Conservation (phyloP, 2,888 invertebrate species). For the Lymantria monacha region DNA sequence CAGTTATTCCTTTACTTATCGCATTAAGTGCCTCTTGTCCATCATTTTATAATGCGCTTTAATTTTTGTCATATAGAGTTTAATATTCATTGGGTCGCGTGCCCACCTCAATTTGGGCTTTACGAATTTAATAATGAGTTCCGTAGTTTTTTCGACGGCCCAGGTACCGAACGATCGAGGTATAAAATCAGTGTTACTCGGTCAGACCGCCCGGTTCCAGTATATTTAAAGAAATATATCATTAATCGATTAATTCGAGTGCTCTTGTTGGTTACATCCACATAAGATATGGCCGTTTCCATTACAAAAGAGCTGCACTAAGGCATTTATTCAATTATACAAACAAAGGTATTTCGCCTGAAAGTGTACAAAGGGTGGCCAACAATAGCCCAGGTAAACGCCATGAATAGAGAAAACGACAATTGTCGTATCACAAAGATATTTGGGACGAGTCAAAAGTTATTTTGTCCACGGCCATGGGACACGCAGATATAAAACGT, state of each 20-base stretch:
- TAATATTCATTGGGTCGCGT: slow-evolving; percentile 50
- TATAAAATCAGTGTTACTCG: slow-evolving; percentile 34
- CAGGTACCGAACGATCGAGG: slow-evolving; percentile 56
- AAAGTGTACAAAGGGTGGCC: slow-evolving; percentile 65
- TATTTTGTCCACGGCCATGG: slow-evolving; percentile 59
- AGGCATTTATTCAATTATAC: slow-evolving; percentile 79
- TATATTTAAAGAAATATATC: slow-evolving; percentile 28
- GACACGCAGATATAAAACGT: slow-evolving; percentile 49
- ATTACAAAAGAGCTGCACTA: slow-evolving; percentile 54
- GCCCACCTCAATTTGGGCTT: slow-evolving; percentile 30
- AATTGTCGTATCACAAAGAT: slow-evolving; percentile 64
- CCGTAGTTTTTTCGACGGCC: slow-evolving; percentile 54
- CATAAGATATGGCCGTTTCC: slow-evolving; percentile 31
- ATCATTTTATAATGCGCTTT: slow-evolving; percentile 58
- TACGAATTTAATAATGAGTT: slow-evolving; percentile 61
- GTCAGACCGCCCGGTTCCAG: slow-evolving; percentile 29
- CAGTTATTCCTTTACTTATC: slow-evolving; percentile 44
- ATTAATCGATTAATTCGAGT: slow-evolving; percentile 41
- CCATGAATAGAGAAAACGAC: slow-evolving; percentile 66
- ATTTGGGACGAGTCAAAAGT: slow-evolving; percentile 75
- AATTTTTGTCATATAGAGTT: slow-evolving; percentile 60
- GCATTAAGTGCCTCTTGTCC: slow-evolving; percentile 52
- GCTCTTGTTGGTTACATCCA: slow-evolving; percentile 33
- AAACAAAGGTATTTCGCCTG: slow-evolving; percentile 71
- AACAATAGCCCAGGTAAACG: slow-evolving; percentile 67